A percentile compares a stretch with the other conserved stretches of the same genome.
These are phyloP conservation scores for Eolophus roseicapilla DNA, from an alignment of 2,113 vertebrate species.

Conservation along the genomic window DNA sequence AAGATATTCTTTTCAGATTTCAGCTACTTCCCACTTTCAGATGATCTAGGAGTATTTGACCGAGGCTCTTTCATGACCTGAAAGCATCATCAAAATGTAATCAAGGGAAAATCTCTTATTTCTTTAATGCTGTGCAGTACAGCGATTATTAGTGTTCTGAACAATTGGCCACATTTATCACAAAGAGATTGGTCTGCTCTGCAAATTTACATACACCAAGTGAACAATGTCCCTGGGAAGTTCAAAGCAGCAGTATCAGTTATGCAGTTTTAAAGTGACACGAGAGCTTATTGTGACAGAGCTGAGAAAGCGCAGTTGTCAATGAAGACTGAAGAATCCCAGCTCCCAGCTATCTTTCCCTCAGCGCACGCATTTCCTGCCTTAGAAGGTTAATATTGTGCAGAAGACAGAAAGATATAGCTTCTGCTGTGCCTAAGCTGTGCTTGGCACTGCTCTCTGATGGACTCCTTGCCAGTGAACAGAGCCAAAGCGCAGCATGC, in stretches of 20 bases:
- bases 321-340: background rate
- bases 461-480: background rate
- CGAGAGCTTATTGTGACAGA: background rate
- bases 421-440: conserved; percentile 18
- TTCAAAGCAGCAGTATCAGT: background rate
- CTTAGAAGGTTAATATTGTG: background rate
- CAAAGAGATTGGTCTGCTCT: background rate
- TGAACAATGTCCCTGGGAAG: background rate
- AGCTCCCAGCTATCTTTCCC: background rate
- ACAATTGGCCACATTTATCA: background rate
- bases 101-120: background rate
- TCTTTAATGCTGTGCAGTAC: background rate
- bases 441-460: background rate
- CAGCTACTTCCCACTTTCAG: background rate
- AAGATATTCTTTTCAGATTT: background rate
- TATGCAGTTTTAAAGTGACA: background rate
- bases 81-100: background rate
- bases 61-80: background rate
- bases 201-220: background rate
- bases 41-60: background rate
- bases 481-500: background rate
- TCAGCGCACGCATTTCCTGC: background rate
- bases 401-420: background rate
- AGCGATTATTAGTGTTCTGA: background rate
- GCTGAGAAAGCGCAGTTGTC: background rate